Percentiles rank a stretch among this genome's conserved stretches.
Evolutionary conservation across 1,140 invertebrate species (phyloP).

Genomic region (Ceratoteleas bidentatus): DNA sequence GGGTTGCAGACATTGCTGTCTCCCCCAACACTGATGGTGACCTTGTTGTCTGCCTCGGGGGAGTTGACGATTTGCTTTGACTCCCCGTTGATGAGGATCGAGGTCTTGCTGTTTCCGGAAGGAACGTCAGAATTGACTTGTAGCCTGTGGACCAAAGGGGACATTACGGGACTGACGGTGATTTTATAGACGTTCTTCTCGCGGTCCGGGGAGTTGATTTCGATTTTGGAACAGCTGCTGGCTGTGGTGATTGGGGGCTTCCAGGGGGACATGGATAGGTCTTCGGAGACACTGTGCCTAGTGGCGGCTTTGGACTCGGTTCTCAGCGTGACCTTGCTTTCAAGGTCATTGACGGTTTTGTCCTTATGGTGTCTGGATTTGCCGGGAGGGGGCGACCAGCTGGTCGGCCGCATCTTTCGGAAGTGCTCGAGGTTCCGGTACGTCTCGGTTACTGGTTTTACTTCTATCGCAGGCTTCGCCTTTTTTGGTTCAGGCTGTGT

Average conservation of each 20-base stretch:
- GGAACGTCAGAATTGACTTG: slow-evolving; percentile 81
- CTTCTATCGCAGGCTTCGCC: neutral
- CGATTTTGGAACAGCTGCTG: slow-evolving; percentile 69
- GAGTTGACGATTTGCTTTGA: slow-evolving; percentile 81
- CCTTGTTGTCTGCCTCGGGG: slow-evolving; percentile 78
- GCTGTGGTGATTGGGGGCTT: slow-evolving; percentile 57
- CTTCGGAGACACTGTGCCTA: slow-evolving; percentile 33
- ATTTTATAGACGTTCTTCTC: slow-evolving; percentile 78
- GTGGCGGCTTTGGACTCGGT: slow-evolving; percentile 25
- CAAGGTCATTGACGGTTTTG: slow-evolving; percentile 56
- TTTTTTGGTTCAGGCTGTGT: neutral
- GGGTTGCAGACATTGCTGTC: slow-evolving; percentile 78
- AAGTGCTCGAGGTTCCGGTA: slow-evolving; percentile 69
- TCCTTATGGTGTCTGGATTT: slow-evolving; percentile 69
- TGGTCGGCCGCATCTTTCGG: slow-evolving; percentile 75
- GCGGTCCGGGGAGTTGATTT: slow-evolving; percentile 64
- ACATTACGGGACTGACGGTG: slow-evolving; percentile 76
- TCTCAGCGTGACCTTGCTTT: slow-evolving; percentile 31
- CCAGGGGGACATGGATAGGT: slow-evolving; percentile 52
- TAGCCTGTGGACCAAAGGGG: slow-evolving; percentile 82
- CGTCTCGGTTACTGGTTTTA: neutral
- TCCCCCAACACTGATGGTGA: slow-evolving; percentile 79
- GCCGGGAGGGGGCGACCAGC: slow-evolving; percentile 76
- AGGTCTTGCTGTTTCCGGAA: slow-evolving; percentile 84
- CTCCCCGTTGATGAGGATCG: slow-evolving; percentile 88